Evolutionary conservation across 1,140 invertebrate species (phyloP).

Genomic region (Agraylea sexmaculata): DNA sequence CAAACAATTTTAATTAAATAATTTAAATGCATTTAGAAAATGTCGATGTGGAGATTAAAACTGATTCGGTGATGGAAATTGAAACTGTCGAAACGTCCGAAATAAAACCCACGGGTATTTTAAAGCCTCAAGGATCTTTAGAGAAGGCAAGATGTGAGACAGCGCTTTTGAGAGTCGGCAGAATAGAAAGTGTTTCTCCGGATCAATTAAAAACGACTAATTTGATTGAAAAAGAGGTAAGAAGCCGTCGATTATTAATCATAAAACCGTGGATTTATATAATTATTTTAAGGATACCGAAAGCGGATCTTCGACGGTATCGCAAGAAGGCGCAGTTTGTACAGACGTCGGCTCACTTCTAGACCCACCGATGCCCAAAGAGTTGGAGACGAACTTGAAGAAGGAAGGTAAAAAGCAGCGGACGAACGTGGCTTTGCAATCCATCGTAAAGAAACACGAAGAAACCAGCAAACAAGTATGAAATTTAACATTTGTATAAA

Average conservation of each 20-base stretch:
- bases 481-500: neutral
- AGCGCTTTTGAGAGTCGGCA: conserved; percentile 16
- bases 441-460: conserved; percentile 53
- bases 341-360: conserved; percentile 17
- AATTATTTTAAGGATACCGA: conserved; percentile 16
- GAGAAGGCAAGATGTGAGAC: conserved; percentile 48
- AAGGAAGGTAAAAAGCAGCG: conserved; percentile 26
- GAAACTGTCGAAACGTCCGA: too few species aligned
- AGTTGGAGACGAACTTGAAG: conserved; percentile 22
- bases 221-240: too few species aligned
- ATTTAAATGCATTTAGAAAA: too few species aligned
- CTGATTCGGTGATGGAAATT: too few species aligned
- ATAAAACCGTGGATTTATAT: too few species aligned
- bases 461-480: conserved; percentile 48
- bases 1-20: too few species aligned
- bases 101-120: conserved; percentile 53
- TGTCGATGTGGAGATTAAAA: too few species aligned
- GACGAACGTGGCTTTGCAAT: conserved; percentile 65
- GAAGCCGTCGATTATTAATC: too few species aligned
- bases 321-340: conserved; percentile 19
- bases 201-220: too few species aligned
- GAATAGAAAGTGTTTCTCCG: conserved; percentile 28
- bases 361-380: conserved; percentile 8
- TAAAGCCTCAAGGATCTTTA: conserved; percentile 56
- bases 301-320: conserved; percentile 20